Base-by-base conservation (phyloP, 1,140 invertebrate genomes). In the Scaptomyza pallida region DNA sequence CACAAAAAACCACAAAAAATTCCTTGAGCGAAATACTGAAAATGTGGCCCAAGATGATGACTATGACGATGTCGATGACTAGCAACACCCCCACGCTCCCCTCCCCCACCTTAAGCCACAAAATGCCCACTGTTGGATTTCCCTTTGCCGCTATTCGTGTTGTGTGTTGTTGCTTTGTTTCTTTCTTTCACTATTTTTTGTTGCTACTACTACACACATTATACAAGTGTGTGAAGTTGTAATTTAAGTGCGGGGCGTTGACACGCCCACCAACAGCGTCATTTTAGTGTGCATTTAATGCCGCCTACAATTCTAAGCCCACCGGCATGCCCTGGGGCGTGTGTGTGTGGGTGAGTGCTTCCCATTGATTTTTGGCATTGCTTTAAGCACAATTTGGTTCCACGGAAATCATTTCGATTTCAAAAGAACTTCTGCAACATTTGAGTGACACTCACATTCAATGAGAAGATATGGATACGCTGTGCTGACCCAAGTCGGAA, bases 191-290 rank as follows among this genome's bases (percentile, higher is more conserved):
- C 23, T 45, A 44, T 48, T 59, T 68, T n/a, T 50, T 59, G 45
- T 17, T 68, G 52, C 68, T 76, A 76, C 71, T 85, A 88, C 86
- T 86, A 81, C 75, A 75, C 82, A 65, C 82, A 65, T 86, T 86
- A 71, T 65, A 86, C 82, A 86, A 86, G 81, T 86, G 81, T 88
- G 82, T 88, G 75, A 88, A 88, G 82, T 89, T 72, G 82, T 88
- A 82, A 88, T 88, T 88, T 88, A 88, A 88, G 83, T 78, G 78
- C 8, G 67, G 72, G 52, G 62, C 68, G 45, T 60, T 50, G 75
- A 73, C 75, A 88, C 82, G 82, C 82, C 82, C 67, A 86, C 63
- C 63, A 63, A 64, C 52, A 60, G 70, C 50, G 73, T 6, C 26
- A 30, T 30, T 69, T 76, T 64, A 56, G 52, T 35, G 60, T 70